phyloP scores from a whole-genome alignment of 2,888 invertebrate genomes.

The Philereme transversata region DNA sequence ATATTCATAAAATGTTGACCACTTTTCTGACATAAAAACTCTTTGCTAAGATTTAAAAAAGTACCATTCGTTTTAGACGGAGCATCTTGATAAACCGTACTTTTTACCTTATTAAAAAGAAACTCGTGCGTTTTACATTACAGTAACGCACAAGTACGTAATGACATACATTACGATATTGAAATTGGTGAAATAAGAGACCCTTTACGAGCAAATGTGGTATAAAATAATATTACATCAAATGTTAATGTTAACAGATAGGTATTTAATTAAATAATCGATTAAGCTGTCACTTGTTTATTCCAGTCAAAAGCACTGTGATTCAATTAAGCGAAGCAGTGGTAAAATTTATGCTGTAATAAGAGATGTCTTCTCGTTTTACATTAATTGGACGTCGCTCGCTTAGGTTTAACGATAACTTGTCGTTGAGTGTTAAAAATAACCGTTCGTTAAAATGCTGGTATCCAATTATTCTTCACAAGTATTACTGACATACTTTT shows the following conservation, averaged over 20 bases:
- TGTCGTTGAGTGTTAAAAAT: conserved; percentile 51
- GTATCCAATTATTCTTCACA: conserved; percentile 12
- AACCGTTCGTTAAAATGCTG: conserved; percentile 40
- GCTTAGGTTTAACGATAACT: conserved; percentile 59
- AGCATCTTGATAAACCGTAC: no score
- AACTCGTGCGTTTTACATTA: no score
- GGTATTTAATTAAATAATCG: conserved; percentile 31
- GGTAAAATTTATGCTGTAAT: conserved; percentile 65
- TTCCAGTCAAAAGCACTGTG: conserved; percentile 49
- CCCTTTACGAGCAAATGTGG: no score
- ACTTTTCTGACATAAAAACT: no score
- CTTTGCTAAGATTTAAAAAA: no score
- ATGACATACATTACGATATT: no score
- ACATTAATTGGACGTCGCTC: conserved; percentile 64
- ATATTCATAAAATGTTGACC: no score
- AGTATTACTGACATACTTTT: neutral
- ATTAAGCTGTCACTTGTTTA: conserved; percentile 47
- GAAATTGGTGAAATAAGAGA: no score
- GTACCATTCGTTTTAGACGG: no score
- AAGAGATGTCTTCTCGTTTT: conserved; percentile 60
- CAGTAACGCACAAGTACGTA: no score
- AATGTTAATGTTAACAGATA: conserved; percentile 6
- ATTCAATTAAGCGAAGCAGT: conserved; percentile 60
- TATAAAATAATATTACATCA: no score
- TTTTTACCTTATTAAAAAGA: no score